Conservation (phyloP, 2,888 invertebrate genomes). For the Drosophila rellima region DNA sequence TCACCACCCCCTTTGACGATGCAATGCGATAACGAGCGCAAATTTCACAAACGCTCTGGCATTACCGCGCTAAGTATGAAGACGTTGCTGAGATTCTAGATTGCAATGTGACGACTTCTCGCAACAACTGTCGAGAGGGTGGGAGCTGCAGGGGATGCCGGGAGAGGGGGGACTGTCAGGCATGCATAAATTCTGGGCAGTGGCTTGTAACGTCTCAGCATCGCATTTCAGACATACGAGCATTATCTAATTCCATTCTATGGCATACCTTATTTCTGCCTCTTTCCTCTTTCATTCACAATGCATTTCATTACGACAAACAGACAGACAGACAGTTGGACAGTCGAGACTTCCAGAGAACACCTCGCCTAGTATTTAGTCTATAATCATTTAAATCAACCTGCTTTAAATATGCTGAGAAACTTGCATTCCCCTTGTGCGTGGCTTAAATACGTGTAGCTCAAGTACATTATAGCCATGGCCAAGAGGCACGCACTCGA, state of each 20-base stretch:
- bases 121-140: conserved; percentile 36
- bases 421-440: conserved; percentile 36
- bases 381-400: conserved; percentile 70
- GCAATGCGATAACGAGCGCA: conserved; percentile 80
- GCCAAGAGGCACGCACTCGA: conserved; percentile 31
- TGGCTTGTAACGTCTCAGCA: conserved; percentile 75
- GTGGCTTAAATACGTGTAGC: conserved; percentile 24
- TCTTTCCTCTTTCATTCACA: not conserved
- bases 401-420: conserved; percentile 72
- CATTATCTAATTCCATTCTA: conserved; percentile 76
- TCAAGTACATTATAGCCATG: conserved; percentile 25
- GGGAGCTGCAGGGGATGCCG: not conserved
- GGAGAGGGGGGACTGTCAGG: conserved; percentile 35
- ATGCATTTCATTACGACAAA: conserved; percentile 29
- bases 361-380: conserved; percentile 22
- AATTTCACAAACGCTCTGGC: conserved; percentile 74
- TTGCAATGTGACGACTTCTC: conserved; percentile 73
- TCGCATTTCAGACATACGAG: conserved; percentile 74
- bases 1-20: conserved; percentile 31
- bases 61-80: conserved; percentile 76
- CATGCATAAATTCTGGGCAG: conserved; percentile 77
- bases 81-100: conserved; percentile 78
- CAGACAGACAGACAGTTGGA: not conserved
- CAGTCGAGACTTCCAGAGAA: conserved; percentile 44
- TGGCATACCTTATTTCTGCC: conserved; percentile 24